Base-by-base conservation (phyloP, 2,888 invertebrate genomes). In the Taenaris catops region DNA sequence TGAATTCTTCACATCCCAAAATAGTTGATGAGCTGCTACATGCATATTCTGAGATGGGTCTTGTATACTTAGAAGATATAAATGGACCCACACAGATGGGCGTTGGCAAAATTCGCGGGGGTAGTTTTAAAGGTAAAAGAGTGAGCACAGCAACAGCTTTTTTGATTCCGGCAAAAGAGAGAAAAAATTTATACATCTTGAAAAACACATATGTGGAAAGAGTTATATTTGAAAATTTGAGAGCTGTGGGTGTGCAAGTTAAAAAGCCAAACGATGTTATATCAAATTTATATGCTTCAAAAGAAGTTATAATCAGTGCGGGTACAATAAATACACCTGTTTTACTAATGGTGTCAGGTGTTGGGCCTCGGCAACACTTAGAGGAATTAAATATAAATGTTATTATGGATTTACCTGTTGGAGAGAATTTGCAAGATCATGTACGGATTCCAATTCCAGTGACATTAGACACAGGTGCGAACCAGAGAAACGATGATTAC, bases 141-240 rank as follows among this genome's bases (percentile, higher is more conserved):
- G 89, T 89, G 5, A 89, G 89, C 51, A 87, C 89, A 5, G 84
- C 87, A 1, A 89, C 87, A 28, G 87, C 89, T 1, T 89, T 81
- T 39, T 46, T 84, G 2, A 75, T 62, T 38, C 63, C 70, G 11
- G 56, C 66, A 1, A 55, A 53, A 33, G 53, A 70, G 32, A 62
- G 80, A 4, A 49, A 58, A 8, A 84, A 84, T 51, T 59, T 86
- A 12, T 68, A 56, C 34, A 55, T 84, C 6, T 51, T 80, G 21
- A 86, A 81, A 44, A 55, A 73, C 12, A 48, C 78, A 0, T 70
- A 62, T 38, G 78, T 54, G 1, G 55, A 53, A 12, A 52, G 60
- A 36, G 37, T 54, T 8, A 20, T 48, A 21, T 44, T 54, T 31
- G 42, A 58, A 19, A 53, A 48, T 5, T 56, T 59, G 25, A 58